These are phyloP conservation scores for Drosophila ezoana DNA, from an alignment of 2,888 invertebrate species.

Conservation along the genomic window DNA sequence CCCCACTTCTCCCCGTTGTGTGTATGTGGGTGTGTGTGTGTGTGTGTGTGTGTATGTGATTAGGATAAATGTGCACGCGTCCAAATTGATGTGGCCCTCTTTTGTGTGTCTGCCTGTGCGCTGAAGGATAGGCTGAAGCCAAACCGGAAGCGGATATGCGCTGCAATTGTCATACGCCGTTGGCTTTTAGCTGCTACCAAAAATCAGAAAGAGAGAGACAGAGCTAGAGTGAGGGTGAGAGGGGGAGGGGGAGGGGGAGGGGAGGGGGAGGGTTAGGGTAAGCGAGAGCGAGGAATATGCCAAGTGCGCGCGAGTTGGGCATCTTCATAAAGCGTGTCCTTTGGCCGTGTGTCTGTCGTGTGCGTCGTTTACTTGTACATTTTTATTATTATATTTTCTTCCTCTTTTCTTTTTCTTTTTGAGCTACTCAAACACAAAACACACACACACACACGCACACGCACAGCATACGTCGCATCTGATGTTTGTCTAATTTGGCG, in stretches of 20 bases:
- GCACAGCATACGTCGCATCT: conserved; percentile 44
- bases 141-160: conserved; percentile 76
- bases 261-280: too few species aligned
- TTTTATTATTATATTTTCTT: conserved; percentile 33
- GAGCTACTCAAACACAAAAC: conserved; percentile 41
- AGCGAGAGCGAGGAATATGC: conserved; percentile 28
- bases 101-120: conserved; percentile 26
- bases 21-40: conserved; percentile 27
- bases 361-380: conserved; percentile 57
- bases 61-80: conserved; percentile 78
- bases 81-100: conserved; percentile 73
- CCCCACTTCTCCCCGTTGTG: conserved; percentile 12
- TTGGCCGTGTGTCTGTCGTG: conserved; percentile 39
- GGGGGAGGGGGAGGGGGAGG: neutral
- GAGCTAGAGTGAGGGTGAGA: neutral
- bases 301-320: conserved; percentile 45
- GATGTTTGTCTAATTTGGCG: conserved; percentile 59
- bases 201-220: neutral
- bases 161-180: conserved; percentile 75
- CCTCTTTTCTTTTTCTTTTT: conserved; percentile 21
- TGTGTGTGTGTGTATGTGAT: conserved; percentile 66
- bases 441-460: conserved; percentile 6
- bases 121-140: neutral
- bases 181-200: conserved; percentile 38
- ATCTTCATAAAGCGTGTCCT: conserved; percentile 53